Conservation (phyloP, 2,113 vertebrate genomes). For the Rhea americana region DNA sequence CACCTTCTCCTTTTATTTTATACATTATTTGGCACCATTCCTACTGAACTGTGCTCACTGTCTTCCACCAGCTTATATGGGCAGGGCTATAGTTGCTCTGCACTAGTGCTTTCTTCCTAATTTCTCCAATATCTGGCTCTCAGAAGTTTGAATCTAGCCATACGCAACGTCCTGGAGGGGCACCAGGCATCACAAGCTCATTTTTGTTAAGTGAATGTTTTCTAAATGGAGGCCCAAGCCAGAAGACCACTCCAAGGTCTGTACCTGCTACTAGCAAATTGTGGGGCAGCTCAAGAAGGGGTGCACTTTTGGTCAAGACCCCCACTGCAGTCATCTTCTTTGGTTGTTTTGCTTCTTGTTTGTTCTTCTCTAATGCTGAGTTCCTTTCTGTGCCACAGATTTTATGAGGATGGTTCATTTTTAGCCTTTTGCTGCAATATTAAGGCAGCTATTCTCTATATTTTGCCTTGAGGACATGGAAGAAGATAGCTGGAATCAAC, state of each 20-base stretch:
- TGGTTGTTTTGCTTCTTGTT: not conserved
- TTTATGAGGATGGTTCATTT: not conserved
- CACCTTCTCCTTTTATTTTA: not conserved
- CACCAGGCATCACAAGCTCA: not conserved
- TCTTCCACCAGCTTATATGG: not conserved
- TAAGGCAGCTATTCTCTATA: not conserved
- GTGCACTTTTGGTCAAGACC: not conserved
- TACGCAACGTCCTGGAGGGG: not conserved
- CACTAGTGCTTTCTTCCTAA: not conserved
- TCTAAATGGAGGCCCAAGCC: not conserved
- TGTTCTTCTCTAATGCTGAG: not conserved
- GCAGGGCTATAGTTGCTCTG: not conserved
- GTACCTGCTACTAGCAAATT: not conserved
- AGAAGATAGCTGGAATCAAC: not conserved
- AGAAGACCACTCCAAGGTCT: not conserved
- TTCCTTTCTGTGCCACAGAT: not conserved
- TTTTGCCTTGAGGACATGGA: not conserved
- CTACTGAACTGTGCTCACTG: not conserved
- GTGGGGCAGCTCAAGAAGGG: fast-evolving
- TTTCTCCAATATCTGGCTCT: not conserved
- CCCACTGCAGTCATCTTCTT: not conserved
- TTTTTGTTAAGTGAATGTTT: not conserved
- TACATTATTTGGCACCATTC: not conserved
- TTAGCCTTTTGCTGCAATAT: not conserved
- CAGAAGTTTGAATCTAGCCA: not conserved